A percentile compares a stretch with the other conserved stretches of the same genome.
These are phyloP conservation scores for Potamilus streckersoni DNA, from an alignment of 1,140 invertebrate genomes.

Conservation along the genomic window DNA sequence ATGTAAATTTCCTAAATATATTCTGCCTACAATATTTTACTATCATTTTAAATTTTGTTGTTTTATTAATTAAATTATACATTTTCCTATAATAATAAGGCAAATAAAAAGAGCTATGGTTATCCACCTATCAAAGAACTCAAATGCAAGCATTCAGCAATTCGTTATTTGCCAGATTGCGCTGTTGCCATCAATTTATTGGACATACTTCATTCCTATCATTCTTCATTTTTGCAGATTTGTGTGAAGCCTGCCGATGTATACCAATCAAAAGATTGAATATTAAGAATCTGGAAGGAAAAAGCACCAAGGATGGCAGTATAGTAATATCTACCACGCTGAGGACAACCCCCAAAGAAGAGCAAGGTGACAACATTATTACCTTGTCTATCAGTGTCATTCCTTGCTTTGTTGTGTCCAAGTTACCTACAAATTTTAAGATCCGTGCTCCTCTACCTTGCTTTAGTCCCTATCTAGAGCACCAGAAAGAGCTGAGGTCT, in stretches of 20 bases:
- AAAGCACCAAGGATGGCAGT: slow-evolving; percentile 16
- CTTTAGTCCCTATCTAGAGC: slow-evolving; percentile 21
- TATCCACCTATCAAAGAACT: not conserved
- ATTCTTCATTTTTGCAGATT: slow-evolving; percentile 1
- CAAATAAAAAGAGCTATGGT: not conserved
- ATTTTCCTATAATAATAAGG: not conserved
- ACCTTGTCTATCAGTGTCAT: slow-evolving; percentile 18
- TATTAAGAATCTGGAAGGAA: slow-evolving; percentile 16
- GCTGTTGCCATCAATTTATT: not conserved
- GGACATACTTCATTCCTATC: not conserved
- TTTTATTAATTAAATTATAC: not conserved
- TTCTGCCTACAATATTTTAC: not conserved
- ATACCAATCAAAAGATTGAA: slow-evolving; percentile 17
- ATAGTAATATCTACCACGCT: slow-evolving; percentile 13
- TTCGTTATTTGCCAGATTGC: not conserved
- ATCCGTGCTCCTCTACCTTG: slow-evolving; percentile 22
- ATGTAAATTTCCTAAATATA: slow-evolving; percentile 1
- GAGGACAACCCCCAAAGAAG: slow-evolving; percentile 12
- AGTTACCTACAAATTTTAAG: slow-evolving; percentile 13
- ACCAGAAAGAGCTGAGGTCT: slow-evolving; percentile 21
- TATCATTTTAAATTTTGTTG: not conserved
- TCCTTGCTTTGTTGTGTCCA: slow-evolving; percentile 15
- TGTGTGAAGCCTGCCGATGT: slow-evolving; percentile 5
- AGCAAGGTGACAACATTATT: not conserved
- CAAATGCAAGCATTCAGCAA: not conserved